Conservation (phyloP, 1,140 invertebrate genomes). For the Holcopasites calliopsidis region DNA sequence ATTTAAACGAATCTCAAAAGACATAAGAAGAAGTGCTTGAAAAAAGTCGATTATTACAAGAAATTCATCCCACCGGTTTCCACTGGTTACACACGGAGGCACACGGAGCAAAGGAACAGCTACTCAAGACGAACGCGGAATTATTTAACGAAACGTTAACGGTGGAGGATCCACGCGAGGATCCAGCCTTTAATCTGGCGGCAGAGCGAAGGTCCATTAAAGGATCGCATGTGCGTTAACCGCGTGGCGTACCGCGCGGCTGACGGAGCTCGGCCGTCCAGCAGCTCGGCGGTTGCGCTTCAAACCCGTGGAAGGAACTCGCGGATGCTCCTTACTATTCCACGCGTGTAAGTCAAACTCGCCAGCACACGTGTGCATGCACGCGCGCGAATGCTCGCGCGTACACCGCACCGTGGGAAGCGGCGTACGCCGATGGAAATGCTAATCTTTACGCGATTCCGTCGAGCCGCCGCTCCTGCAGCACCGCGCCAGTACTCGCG, state of each 20-base stretch:
- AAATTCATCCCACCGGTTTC: too few relatives aligned
- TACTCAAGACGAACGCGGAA: background rate
- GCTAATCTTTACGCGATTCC: conserved; percentile 67
- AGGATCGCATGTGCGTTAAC: conserved; percentile 9
- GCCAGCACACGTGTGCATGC: conserved; percentile 26
- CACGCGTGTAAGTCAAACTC: conserved; percentile 37
- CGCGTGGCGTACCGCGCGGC: background rate
- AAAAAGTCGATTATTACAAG: too few relatives aligned
- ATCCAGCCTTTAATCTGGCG: conserved; percentile 20
- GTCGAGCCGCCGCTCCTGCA: conserved; percentile 6
- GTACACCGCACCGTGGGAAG: conserved; percentile 56
- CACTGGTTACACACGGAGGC: too few relatives aligned
- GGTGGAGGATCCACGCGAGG: background rate
- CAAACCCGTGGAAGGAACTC: conserved; percentile 34
- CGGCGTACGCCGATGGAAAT: conserved; percentile 53
- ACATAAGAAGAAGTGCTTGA: too few relatives aligned
- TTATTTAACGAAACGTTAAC: background rate
- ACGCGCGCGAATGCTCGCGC: background rate
- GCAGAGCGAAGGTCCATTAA: conserved; percentile 3
- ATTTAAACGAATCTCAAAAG: too few relatives aligned
- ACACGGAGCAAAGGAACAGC: background rate
- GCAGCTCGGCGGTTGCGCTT: background rate
- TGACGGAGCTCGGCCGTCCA: background rate
- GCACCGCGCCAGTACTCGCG: background rate
- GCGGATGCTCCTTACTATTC: conserved; percentile 63